Evolutionary conservation across 1,140 invertebrate species (phyloP), one percentile per base, ranked within the genome.

Genomic region (Oncopeltus fasciatus): DNA sequence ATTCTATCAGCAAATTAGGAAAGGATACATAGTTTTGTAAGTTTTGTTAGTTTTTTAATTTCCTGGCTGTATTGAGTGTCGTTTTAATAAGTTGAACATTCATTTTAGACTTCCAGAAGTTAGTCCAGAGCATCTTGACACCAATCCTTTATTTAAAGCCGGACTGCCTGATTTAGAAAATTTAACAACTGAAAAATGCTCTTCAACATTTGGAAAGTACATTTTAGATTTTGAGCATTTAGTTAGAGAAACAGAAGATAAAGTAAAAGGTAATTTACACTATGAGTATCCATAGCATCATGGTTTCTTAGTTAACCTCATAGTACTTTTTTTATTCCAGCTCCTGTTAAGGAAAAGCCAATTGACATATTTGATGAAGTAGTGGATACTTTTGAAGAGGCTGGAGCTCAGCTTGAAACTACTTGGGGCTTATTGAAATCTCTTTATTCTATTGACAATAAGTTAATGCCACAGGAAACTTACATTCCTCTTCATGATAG

Each of bases 391-490:
- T 69, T 95, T 12, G 92, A 96, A 69, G 78, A 82, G 65, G 71
- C 84, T 0, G 80, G 81, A 26, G 78, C 78, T 9, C 82, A 86
- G 21, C 74, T 95, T 38, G 86, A 90, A 69, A 80, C 83, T 31
- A 90, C 87, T n/a, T 93, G 88, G 87, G 87, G 87, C 29, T 78
- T 90, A 64, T 82, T 88, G 0, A 93, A 91, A 72, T 83, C 85
- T 27, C 73, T 95, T 12, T 90, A 86, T 70, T 75, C 87, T 57
- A 85, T 87, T n/a, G 87, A 87, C 69, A 83, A 81, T 67, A 83
- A 83, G n/a, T 67, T 87, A 21, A 88, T 91, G 78, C 83, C 88
- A 9, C 84, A 83, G 8, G 82, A 83, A 68, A 82, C 77, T 29
- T 92, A 90, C 68, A 72, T 84, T 60, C 78, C 81, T 62, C 85